phyloP scores from a whole-genome alignment of 2,888 invertebrate species.

The Agrochola lota region DNA sequence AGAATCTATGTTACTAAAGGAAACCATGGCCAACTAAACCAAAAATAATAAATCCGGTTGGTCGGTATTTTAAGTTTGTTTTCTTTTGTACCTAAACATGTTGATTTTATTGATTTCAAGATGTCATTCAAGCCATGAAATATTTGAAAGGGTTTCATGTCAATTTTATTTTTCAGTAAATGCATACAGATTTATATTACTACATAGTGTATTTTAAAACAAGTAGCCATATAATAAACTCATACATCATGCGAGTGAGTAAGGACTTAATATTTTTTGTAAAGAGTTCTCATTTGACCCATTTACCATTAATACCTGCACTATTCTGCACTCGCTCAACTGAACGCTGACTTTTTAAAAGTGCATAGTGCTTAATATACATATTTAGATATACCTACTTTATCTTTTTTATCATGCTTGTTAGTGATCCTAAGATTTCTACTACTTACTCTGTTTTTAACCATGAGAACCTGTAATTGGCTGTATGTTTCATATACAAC shows the following conservation, averaged over 20 bases:
- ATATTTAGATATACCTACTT: too few relatives aligned
- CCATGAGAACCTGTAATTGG: too few relatives aligned
- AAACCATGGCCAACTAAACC: slow-evolving; percentile 31
- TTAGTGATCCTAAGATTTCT: too few relatives aligned
- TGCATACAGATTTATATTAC: slow-evolving; percentile 3
- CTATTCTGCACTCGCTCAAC: not conserved
- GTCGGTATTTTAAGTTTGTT: not conserved
- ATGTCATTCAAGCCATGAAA: slow-evolving; percentile 17
- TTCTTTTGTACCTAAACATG: not conserved
- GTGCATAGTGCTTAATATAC: too few relatives aligned
- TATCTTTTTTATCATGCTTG: too few relatives aligned
- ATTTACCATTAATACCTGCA: slow-evolving; percentile 1
- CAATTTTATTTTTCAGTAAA: not conserved
- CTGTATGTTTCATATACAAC: not conserved
- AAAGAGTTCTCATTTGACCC: not conserved
- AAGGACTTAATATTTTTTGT: not conserved
- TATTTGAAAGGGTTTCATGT: slow-evolving; percentile 22
- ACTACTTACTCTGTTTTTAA: too few relatives aligned
- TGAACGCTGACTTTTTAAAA: not conserved
- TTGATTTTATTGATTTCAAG: slow-evolving; percentile 34
- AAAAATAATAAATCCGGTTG: slow-evolving; percentile 17
- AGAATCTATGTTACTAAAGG: not conserved
- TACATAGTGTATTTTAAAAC: slow-evolving; percentile 20
- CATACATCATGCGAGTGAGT: not conserved
- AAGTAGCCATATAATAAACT: too few relatives aligned